Base-by-base conservation (phyloP, 2,888 invertebrate genomes). In the Petrophora chlorosata region DNA sequence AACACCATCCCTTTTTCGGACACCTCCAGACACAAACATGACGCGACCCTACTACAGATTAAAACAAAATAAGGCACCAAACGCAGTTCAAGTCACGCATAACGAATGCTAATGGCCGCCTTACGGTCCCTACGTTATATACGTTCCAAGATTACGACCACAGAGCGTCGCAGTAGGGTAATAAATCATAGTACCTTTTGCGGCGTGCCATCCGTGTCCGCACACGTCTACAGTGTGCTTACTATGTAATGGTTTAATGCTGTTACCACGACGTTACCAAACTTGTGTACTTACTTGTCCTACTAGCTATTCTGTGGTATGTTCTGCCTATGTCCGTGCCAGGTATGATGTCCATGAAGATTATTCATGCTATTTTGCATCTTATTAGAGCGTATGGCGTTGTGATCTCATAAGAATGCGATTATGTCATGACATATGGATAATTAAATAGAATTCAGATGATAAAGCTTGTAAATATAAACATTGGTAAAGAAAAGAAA, bases 101-200 rank as follows among this genome's bases (percentile, higher is more conserved):
- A 54, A 51, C 67, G 82, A 82, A 83, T 82, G 65, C 62, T 76
- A 81, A 80, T 78, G 67, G 53, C 38, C 33, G 39, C 26, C 25
- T 10, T 33, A 32, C 33, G 28, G 23, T 36, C 55, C 59, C 43
- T 33, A 38, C 33, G 30, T 3, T 8, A 17, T 3, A 8, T 8
- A 25, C 25, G 51, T 52, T 56, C 63, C 61, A 52, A 60, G 55
- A 53, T 58, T 56, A 56, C 40, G 40, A 16, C 36, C 42, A 16
- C 33, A 28, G 38, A 28, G 22, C 28, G 33, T 30, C 19, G 29
- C 30, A 43, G 49, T 47, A 15, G 55, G 53, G 52, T 64, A 61
- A 78, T 82, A 81, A 79, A 79, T 82, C 80, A 79, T 71, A 71
- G 65, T 65, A 74, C 79, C 81, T 79, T 83, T 82, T 76, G 74